Evolutionary conservation across 2,888 invertebrate genomes (phyloP), one percentile per base, ranked within the genome.

Genomic region (Palloptera scutellata): DNA sequence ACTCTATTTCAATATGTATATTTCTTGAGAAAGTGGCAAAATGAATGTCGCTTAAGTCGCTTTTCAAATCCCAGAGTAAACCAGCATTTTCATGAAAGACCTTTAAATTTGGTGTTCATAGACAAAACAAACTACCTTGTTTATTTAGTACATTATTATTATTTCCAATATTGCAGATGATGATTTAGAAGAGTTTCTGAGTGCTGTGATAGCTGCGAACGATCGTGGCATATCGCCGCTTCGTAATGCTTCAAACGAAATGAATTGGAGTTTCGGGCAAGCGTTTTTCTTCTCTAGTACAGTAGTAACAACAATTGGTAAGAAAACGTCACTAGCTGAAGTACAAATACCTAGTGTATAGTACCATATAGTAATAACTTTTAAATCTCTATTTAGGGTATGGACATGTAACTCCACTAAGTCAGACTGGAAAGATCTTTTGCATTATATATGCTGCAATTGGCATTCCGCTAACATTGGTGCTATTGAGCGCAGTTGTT

Each of bases 241-340:
- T 0, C 87, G 88, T 68, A 95, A 95, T 85, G 90, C 90, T 41
- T 90, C 91, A 60, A 90, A 90, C 1, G 93, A 92, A 71, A 91
- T 93, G 12, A 94, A 94, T 85, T 96, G 95, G 96, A 93, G 92
- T 82, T 95, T 95, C 81, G 95, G 94, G 20, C 94, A 95, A 83
- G 92, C 95, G 0, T 85, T 96, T 65, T 95, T 96, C 87, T 96
- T 96, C 84, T 91, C 94, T 0, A 91, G 92, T 61, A 95, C 95
- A 0, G 91, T 95, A 10, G 89, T 96, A 70, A 95, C 94, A n/a
- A 96, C 95, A 61, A 95, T 95, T 73, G 93, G 93, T 92, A 84
- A 48, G 30, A 30, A 30, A 30, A 30, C 6, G 6, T 41, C n/a
- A 63, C 17, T 12, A 15, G 6, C 3, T 1, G 20, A 5, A 19